Percentiles rank a stretch among this genome's conserved stretches.
phyloP scores from a whole-genome alignment of 2,113 vertebrate genomes.

The Drymodes brunneopygia region DNA sequence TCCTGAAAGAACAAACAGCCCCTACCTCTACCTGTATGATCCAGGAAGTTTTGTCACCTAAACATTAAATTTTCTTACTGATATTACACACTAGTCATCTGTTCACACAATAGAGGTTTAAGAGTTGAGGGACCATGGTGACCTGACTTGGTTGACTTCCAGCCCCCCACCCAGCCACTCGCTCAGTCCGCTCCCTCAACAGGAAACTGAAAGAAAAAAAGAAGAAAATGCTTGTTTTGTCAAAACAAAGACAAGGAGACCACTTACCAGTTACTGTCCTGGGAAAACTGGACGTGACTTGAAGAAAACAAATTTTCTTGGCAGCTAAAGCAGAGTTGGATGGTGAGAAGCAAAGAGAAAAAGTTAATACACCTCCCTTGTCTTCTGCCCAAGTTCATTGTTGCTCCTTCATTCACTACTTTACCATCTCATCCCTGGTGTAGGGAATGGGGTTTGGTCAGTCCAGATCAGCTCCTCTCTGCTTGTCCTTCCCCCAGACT shows the following conservation, averaged over 20 bases:
- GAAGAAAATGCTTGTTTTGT: rapidly evolving
- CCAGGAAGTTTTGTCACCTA: background rate
- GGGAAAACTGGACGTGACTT: background rate
- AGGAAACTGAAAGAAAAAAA: background rate
- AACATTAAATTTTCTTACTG: background rate
- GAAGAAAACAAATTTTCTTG: background rate
- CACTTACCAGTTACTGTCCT: background rate
- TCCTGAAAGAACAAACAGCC: background rate
- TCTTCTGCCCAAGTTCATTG: background rate
- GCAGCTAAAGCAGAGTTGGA: background rate
- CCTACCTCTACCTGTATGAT: background rate
- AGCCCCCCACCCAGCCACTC: rapidly evolving
- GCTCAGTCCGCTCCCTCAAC: background rate
- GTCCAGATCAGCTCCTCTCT: background rate
- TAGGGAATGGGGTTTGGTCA: background rate
- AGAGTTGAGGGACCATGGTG: background rate
- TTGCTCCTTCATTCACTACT: background rate
- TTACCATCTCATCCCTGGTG: background rate
- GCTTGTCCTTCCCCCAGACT: background rate
- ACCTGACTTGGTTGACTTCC: background rate
- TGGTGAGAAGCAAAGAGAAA: background rate
- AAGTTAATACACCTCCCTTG: rapidly evolving
- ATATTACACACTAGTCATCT: background rate
- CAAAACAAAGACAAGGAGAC: background rate
- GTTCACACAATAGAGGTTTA: background rate